phyloP scores from a whole-genome alignment of 2,113 vertebrate species.

The Stigmatopora argus region DNA sequence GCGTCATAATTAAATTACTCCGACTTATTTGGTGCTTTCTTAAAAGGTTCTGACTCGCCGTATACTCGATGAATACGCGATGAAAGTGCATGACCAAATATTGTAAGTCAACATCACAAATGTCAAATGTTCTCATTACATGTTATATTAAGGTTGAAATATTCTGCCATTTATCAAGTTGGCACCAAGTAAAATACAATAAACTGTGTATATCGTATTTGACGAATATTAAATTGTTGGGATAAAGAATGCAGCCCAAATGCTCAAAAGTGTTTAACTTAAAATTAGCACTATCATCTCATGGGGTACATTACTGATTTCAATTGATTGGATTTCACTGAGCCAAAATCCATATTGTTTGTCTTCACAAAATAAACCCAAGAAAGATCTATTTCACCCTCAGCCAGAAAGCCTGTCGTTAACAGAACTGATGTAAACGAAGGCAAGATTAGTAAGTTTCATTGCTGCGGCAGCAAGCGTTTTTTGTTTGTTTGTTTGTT shows the following conservation, averaged over 20 bases:
- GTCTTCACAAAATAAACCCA: too few relatives aligned
- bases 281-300: too few relatives aligned
- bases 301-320: too few relatives aligned
- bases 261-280: background rate
- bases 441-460: too few relatives aligned
- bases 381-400: too few relatives aligned
- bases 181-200: too few relatives aligned
- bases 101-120: background rate
- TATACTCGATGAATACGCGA: background rate
- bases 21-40: conserved; percentile 1
- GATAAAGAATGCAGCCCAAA: background rate
- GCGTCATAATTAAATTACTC: conserved; percentile 5
- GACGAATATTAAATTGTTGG: background rate
- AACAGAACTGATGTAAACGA: too few relatives aligned
- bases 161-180: background rate
- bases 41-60: background rate
- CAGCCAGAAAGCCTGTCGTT: too few relatives aligned
- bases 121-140: background rate
- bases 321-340: too few relatives aligned
- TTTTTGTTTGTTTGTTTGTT: too few relatives aligned
- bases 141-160: background rate
- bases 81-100: background rate
- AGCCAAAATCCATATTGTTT: too few relatives aligned
- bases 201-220: background rate
- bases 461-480: too few relatives aligned